Evolutionary conservation across 2,888 invertebrate species (phyloP), one percentile per base, ranked within the genome.

Genomic region (Leucophenga montana): DNA sequence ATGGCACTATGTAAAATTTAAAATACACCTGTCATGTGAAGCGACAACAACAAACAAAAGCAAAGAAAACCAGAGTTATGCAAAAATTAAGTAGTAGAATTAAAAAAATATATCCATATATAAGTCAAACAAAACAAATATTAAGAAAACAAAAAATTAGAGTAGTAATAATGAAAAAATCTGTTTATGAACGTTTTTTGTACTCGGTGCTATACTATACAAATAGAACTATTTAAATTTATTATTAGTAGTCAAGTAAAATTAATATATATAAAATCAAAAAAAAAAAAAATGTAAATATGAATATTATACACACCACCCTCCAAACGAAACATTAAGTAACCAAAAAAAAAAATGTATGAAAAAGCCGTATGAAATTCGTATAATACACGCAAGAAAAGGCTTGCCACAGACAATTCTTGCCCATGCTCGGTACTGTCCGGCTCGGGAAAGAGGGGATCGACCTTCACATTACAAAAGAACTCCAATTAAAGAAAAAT

Each of bases 151-250:
- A 71, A 8, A 33, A 54, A 13, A 27, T 59, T 50, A 59, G 68
- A 72, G 70, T 66, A 72, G 74, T 75, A 72, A 71, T 80, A 78
- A 77, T 79, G 78, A 72, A 74, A 73, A 83, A 82, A 80, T 78
- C 78, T 83, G 78, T 82, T 83, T 78, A 78, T 78, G 75, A 78
- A 82, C 77, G 81, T 85, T 85, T 85, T 85, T 87, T 87, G 82
- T 87, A 87, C 85, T 87, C 85, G 87, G 87, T 87, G 87, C 87
- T 87, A 87, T 87, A 87, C 85, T 85, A 87, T 87, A 87, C 79
- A 82, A 16, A 65, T 80, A 82, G 67, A 67, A 69, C 39, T 61
- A 61, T 61, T 61, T 61, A 61, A 61, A 61, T 39, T 61, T 61
- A 61, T 61, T 61, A 61, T 61, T 61, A 61, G n/a, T 61, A 61